Evolutionary conservation across 2,797 vertebrate species (phyloP), one percentile per base, ranked within the genome.

Genomic region (Luscinia megarhynchos): DNA sequence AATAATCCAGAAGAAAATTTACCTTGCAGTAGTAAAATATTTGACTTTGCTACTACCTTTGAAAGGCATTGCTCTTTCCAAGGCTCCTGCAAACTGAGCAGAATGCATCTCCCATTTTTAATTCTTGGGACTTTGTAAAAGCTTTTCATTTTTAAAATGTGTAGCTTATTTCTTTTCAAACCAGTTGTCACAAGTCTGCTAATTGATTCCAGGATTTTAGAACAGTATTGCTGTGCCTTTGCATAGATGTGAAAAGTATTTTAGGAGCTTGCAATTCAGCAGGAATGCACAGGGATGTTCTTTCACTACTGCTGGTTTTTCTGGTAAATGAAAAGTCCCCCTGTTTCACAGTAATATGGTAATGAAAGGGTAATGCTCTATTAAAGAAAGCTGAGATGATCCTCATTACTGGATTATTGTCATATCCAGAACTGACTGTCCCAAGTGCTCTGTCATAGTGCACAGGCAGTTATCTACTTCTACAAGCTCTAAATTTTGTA

Each of bases 21-120:
- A 93, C 53, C 12, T 92, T 94, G 74, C 23, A 23, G 51, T 53
- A 54, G 45, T 48, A 77, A 90, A 88, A 83, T 92, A 72, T 66
- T 91, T 87, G 63, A 69, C 24, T 53, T 84, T 36, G 24, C 36
- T 23, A 32, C 24, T 36, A 13, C 38, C 29, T 78, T 59, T 62
- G 54, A 92, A 70, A 78, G 57, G 59, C 6, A 24, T 63, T 90
- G 66, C 38, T 63, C 14, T 90, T 87, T 85, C 23, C 45, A 53
- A 80, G 46, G 41, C 27, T 90, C 10, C 57, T 64, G 41, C 68
- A 76, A 76, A 61, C 30, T n/a, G 26, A 74, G 53, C 12, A 80
- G 69, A 74, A 50, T 54, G 1, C 36, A 27, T 75, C 15, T 79
- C 30, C 17, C 8, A 10, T 30, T 69, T 77, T 11, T 40, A 53